Evolutionary conservation across 2,113 vertebrate species (phyloP), one percentile per base, ranked within the genome.

Genomic region (Ceyx cyanopectus): DNA sequence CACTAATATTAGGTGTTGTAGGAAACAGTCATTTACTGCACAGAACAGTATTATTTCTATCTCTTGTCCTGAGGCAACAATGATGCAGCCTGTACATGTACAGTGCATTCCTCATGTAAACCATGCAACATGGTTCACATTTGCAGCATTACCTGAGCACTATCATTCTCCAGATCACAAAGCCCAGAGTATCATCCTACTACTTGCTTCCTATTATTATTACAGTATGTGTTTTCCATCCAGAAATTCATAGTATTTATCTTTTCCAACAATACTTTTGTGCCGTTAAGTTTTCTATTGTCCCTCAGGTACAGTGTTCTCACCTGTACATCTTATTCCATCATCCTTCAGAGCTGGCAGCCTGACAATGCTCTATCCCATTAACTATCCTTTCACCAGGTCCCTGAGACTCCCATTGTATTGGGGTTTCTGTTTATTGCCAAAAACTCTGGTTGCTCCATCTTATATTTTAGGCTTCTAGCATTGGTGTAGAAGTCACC

Each of bases 331-430:
- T 45, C 20, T 87, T 8, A 65, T 89, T 89, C 73, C 21, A 5
- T 81, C 41, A 61, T n/a, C 45, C 26, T 87, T 89, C 63, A 75
- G 72, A 87, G 5, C 58, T 69, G 40, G 66, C 81, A 92, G 40
- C 70, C 37, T 81, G 87, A 58, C 78, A 94, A 91, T 45, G 50
- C 66, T 61, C 3, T 61, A 87, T 72, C 18, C 67, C 8, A 2
- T 79, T 81, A 93, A 94, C 91, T 93, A 81, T 79, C 34, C 30
- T 93, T 89, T 94, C 54, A 53, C 37, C 18, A 30, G 40, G n/a
- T 30, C 40, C 86, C 73, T 32, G 34, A 67, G 26, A 81, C 60
- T 23, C 24, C 19, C 40, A 1, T 57, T 69, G 8, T 61, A 40
- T 54, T 41, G 58, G 9, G 5, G 27, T 73, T 82, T 20, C 14